Evolutionary conservation across 2,888 invertebrate genomes (phyloP).

Genomic region (Harpalus rufipes): DNA sequence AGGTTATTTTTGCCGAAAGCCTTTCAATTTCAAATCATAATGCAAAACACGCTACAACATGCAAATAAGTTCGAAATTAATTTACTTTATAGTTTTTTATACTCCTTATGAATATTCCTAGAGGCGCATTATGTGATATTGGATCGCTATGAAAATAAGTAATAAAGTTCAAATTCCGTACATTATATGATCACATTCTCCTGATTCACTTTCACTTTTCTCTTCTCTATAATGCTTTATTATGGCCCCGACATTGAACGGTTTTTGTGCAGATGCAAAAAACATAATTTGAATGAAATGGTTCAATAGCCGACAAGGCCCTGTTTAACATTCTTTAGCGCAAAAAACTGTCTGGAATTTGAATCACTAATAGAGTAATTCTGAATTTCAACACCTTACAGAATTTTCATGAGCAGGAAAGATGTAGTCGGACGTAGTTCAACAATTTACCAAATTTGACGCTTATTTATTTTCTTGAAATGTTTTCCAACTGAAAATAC

Average conservation of each 20-base stretch:
- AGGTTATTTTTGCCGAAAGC: no score
- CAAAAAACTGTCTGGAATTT: not conserved
- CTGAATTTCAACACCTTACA: not conserved
- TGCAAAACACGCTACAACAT: no score
- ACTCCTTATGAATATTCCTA: no score
- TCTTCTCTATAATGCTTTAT: not conserved
- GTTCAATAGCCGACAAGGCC: not conserved
- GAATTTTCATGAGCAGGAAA: not conserved
- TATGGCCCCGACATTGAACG: not conserved
- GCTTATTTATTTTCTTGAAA: not conserved
- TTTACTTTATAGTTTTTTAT: no score
- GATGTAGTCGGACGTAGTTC: not conserved
- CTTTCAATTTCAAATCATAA: no score
- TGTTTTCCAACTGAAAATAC: not conserved
- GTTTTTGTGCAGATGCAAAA: not conserved
- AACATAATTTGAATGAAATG: constrained; percentile 6
- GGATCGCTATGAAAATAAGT: not conserved
- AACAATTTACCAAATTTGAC: not conserved
- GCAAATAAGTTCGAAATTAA: no score
- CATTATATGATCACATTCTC: not conserved
- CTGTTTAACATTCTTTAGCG: not conserved
- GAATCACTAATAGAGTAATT: not conserved
- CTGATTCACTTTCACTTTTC: not conserved
- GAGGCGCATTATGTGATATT: no score
- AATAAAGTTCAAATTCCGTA: not conserved